A percentile compares a stretch with the other conserved stretches of the same genome.
These are phyloP conservation scores for Sphaerodactylus townsendi DNA, from an alignment of 2,113 vertebrate species.

Conservation along the genomic window DNA sequence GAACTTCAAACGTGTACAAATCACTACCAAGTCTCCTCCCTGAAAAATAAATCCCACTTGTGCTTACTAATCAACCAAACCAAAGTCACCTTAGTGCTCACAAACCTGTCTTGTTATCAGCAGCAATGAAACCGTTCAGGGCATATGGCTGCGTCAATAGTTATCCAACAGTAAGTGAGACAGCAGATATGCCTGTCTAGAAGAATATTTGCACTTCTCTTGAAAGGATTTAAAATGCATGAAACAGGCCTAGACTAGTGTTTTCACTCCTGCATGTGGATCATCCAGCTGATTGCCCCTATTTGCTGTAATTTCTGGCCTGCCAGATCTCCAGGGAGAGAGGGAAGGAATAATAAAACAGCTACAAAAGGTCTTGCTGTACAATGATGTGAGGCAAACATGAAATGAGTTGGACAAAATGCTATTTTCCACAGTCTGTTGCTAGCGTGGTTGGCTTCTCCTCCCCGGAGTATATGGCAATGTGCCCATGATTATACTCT, in stretches of 20 bases:
- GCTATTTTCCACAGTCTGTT: not conserved
- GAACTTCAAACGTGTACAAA: not conserved
- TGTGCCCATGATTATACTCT: not conserved
- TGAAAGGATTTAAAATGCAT: not conserved
- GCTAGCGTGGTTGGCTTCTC: not conserved
- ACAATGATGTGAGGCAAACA: slow-evolving; percentile 2
- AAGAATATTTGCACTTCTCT: not conserved
- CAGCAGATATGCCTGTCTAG: not conserved
- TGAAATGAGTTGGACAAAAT: not conserved
- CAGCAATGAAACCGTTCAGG: not conserved
- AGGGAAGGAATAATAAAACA: not conserved
- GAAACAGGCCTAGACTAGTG: not conserved
- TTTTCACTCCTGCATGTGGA: not conserved
- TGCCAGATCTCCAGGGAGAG: not conserved
- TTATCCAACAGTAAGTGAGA: not conserved
- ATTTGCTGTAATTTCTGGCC: not conserved
- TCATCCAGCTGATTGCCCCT: not conserved
- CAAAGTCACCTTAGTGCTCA: not conserved
- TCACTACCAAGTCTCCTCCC: not conserved
- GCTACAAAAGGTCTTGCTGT: not conserved
- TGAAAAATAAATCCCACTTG: not conserved
- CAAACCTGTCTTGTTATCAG: not conserved
- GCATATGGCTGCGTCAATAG: not conserved
- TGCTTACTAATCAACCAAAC: not conserved
- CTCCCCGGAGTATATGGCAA: not conserved